Evolutionary conservation across 1,140 invertebrate genomes (phyloP), one percentile per base, ranked within the genome.

Genomic region (Micrasema longulum): DNA sequence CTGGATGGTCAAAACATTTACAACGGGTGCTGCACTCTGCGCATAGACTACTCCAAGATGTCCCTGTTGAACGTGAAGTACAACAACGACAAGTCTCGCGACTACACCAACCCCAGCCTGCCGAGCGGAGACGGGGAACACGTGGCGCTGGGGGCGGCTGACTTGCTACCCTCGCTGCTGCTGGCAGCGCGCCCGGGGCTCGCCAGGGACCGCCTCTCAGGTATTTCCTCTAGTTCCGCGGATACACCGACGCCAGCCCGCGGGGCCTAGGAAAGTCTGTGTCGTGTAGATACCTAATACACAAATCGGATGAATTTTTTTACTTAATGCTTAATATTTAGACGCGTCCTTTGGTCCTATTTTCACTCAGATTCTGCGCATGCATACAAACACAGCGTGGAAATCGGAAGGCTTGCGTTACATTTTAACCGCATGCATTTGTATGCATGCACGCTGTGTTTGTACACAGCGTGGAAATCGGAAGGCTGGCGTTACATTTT

Each of bases 1-100:
- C 86, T 99, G 75, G 97, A 99, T 83, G 97, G 97, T 0, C 97
- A 99, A 85, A 99, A 99, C 81, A 98, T 99, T 78, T 99, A 99
- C 90, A 99, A 97, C 84, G 96, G 95, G 48, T 99, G 97, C 87
- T 99, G 97, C 88, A 99, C 96, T n/a, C 87, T 99, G 77, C 93
- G 97, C 80, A 99, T 99, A 78, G 98, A 99, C 85, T 99, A 97
- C 87, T 98, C 96, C 76, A 99, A 99, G 86, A 91, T 99, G 89
- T 92, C 93, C 71, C 96, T 94, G 71, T 87, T 99, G 72, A 99
- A 99, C 85, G 97, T 99, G 36, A 99, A 98, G 83, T 99, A 97
- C 87, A 99, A 99, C 88, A 99, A 99, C 85, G 98, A 99, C 87
- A 99, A 99, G 85, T 97, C 95, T 60, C 88, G 98, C 52, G 98